phyloP scores from a whole-genome alignment of 1,140 invertebrate genomes.

The Dermatophagoides farinae region DNA sequence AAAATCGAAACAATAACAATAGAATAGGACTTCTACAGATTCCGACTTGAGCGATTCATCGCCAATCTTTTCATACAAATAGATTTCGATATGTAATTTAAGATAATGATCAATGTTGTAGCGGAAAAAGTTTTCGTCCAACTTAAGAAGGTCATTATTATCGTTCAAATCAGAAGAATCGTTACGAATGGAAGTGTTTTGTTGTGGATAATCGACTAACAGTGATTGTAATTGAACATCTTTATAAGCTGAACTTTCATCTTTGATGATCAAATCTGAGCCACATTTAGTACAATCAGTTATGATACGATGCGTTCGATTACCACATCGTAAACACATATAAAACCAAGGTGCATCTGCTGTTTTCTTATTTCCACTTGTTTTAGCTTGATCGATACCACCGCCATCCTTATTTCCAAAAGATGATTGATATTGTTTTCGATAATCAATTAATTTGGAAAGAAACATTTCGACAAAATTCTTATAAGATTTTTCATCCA shows the following conservation, averaged over 20 bases:
- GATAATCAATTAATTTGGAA: not conserved
- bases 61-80: not conserved
- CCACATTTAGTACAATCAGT: constrained; percentile 1
- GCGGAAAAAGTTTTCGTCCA: constrained; percentile 1
- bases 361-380: not conserved
- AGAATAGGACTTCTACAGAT: not conserved
- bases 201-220: not conserved
- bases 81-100: constrained; percentile 6
- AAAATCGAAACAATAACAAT: not conserved
- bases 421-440: not conserved
- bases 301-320: constrained; percentile 1
- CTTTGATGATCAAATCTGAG: constrained; percentile 6
- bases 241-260: not conserved
- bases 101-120: constrained; percentile 7
- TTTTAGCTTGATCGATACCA: not conserved
- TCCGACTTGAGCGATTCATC: not conserved
- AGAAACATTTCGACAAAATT: not conserved
- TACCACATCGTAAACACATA: constrained; percentile 4
- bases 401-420: not conserved
- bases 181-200: not conserved
- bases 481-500: not conserved
- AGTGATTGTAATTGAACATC: not conserved
- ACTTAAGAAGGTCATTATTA: not conserved
- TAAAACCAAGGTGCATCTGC: not conserved
- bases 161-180: not conserved